Percentiles rank a stretch among this genome's conserved stretches.
Conservation (phyloP, 2,888 invertebrate genomes). For the Standfussiana lucernea region DNA sequence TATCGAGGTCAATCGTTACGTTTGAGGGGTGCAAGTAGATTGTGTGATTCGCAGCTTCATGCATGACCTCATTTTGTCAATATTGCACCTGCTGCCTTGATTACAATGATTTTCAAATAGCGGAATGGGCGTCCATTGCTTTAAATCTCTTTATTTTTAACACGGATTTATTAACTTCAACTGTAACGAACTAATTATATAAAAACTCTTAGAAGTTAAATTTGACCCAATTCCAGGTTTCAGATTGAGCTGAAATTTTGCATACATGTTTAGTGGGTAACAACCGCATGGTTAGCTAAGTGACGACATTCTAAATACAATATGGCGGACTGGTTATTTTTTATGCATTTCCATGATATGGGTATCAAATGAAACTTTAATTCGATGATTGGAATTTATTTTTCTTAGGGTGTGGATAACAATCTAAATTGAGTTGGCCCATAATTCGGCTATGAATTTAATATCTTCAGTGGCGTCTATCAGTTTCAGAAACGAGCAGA, state of each 20-base stretch:
- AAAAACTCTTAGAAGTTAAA: neutral
- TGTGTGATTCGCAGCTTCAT: neutral
- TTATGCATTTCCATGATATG: neutral
- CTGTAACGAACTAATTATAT: neutral
- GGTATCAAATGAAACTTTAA: neutral
- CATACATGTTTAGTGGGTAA: neutral
- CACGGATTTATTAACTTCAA: neutral
- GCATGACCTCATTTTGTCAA: neutral
- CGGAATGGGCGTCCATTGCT: neutral
- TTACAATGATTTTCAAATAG: neutral
- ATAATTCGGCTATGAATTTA: neutral
- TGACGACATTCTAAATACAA: neutral
- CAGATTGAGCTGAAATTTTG: neutral
- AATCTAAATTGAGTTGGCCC: neutral
- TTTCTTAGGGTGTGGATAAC: neutral
- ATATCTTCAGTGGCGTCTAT: neutral
- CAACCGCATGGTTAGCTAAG: neutral
- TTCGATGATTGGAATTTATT: neutral
- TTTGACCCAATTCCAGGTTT: neutral
- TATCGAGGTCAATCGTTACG: constrained; percentile 33
- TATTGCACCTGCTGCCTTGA: neutral
- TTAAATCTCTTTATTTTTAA: neutral
- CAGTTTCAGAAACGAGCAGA: neutral
- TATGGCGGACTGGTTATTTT: neutral
- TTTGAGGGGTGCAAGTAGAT: neutral